A percentile compares a stretch with the other conserved stretches of the same genome.
Conservation (phyloP, 2,113 vertebrate genomes). For the Morone chrysops region DNA sequence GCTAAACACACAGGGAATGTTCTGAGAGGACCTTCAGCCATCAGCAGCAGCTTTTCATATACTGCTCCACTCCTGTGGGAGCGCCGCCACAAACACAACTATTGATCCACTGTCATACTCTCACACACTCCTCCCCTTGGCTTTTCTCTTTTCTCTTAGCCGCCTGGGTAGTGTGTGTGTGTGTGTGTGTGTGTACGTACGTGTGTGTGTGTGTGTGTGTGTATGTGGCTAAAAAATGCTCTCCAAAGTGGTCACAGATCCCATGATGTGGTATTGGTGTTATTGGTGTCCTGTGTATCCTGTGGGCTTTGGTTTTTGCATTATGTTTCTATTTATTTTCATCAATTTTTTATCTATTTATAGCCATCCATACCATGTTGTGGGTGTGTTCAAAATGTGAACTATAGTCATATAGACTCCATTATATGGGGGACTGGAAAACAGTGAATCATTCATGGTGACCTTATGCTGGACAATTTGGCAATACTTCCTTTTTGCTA, state of each 20-base stretch:
- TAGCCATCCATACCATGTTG: slow-evolving; percentile 23
- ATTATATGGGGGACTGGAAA: slow-evolving; percentile 26
- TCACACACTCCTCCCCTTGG: slow-evolving; percentile 59
- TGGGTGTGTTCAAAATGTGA: slow-evolving; percentile 24
- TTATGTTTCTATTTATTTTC: slow-evolving; percentile 69
- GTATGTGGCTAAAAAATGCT: slow-evolving; percentile 58
- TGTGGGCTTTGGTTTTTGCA: slow-evolving; percentile 62
- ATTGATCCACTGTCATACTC: slow-evolving; percentile 83
- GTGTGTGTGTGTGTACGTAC: slow-evolving; percentile 9
- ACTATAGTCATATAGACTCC: slow-evolving; percentile 10
- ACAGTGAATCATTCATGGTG: slow-evolving; percentile 7
- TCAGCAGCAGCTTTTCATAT: slow-evolving; percentile 79
- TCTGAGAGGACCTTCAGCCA: slow-evolving; percentile 82
- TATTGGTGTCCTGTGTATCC: slow-evolving; percentile 62
- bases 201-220: slow-evolving; percentile 43
- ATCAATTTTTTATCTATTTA: slow-evolving; percentile 54
- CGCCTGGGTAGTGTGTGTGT: background rate
- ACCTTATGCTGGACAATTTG: background rate
- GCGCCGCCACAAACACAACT: slow-evolving; percentile 79
- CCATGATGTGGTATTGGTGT: slow-evolving; percentile 64
- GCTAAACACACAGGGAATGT: slow-evolving; percentile 78
- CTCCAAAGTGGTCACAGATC: slow-evolving; percentile 73
- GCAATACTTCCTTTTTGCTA: background rate
- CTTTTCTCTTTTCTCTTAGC: slow-evolving; percentile 59
- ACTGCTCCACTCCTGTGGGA: slow-evolving; percentile 75